Conservation (phyloP, 2,113 vertebrate species). For the Phylloscopus whistleri region DNA sequence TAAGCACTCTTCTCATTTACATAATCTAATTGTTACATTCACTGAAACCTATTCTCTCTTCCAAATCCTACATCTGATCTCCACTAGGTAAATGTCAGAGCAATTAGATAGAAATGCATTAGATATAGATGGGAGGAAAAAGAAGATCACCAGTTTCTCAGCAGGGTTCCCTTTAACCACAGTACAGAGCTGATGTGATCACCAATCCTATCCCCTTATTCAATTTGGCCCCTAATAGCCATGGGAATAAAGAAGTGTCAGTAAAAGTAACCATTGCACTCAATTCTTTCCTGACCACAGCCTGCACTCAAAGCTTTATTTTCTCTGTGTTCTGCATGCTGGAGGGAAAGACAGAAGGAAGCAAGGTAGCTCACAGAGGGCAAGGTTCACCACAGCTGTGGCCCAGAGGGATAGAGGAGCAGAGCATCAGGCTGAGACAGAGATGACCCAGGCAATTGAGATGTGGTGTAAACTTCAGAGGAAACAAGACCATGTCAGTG, state of each 20-base stretch:
- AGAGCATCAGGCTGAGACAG: not conserved
- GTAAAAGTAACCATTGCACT: not conserved
- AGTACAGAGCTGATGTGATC: not conserved
- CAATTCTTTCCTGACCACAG: not conserved
- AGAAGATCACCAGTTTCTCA: not conserved
- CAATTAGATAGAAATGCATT: not conserved
- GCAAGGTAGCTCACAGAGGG: not conserved
- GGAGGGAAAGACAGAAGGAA: not conserved
- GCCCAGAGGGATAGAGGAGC: not conserved
- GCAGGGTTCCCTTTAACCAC: not conserved
- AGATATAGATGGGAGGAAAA: not conserved
- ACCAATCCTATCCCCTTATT: not conserved
- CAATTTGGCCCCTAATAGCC: not conserved
- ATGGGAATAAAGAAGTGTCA: not conserved
- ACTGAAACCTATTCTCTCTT: not conserved
- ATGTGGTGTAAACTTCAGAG: not conserved
- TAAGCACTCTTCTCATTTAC: not conserved
- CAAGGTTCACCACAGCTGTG: not conserved
- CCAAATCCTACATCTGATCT: conserved; percentile 13
- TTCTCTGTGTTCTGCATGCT: not conserved
- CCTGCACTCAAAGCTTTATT: not conserved
- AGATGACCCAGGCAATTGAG: not conserved
- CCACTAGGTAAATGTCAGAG: not conserved
- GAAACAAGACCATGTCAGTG: not conserved
- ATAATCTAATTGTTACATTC: conserved; percentile 24